Percentiles rank a stretch among this genome's conserved stretches.
Evolutionary conservation across 2,797 vertebrate genomes (phyloP).

Genomic region (Halcyon smyrnensis): DNA sequence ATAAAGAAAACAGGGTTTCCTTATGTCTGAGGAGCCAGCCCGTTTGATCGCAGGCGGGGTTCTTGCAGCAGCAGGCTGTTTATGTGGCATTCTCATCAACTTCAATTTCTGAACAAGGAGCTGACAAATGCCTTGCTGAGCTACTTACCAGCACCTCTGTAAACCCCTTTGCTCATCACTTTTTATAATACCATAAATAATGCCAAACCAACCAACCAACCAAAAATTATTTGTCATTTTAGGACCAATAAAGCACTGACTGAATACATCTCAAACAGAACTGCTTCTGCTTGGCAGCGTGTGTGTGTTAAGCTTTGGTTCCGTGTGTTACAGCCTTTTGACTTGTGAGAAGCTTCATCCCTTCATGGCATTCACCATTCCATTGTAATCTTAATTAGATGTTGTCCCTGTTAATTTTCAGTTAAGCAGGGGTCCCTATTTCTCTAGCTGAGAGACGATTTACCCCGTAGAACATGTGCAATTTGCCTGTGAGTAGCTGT

Average conservation of each 20-base stretch:
- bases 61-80: neutral
- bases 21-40: neutral
- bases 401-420: neutral
- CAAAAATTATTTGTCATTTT: neutral
- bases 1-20: neutral
- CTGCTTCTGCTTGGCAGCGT: neutral
- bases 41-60: rapidly evolving
- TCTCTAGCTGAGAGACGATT: neutral
- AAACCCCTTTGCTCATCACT: neutral
- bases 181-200: neutral
- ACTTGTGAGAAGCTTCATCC: neutral
- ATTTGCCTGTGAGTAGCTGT: neutral
- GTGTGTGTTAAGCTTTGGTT: neutral
- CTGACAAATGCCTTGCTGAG: neutral
- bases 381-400: neutral
- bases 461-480: neutral
- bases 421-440: neutral
- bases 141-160: neutral
- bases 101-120: neutral
- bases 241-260: neutral
- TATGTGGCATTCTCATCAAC: neutral
- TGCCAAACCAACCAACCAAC: neutral
- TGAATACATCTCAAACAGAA: neutral
- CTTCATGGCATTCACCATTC: neutral
- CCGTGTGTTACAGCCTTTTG: neutral